Conservation (phyloP, 2,888 invertebrate genomes). For the Elaeidobius kamerunicus region DNA sequence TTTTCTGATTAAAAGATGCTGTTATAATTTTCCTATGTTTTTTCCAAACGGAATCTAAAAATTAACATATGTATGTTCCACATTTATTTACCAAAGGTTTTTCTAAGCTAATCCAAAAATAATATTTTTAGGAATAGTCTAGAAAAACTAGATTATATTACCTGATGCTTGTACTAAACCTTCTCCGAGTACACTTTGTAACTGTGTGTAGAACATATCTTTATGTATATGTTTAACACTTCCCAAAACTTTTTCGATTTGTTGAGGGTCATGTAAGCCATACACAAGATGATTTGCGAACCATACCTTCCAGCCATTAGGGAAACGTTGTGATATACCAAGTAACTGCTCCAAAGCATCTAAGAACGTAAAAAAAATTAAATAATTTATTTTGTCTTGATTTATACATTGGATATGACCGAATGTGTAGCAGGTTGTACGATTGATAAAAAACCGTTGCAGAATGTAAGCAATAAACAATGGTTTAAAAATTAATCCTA, state of each 20-base stretch:
- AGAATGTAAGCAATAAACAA: too few relatives aligned
- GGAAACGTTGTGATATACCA: slow-evolving; percentile 11
- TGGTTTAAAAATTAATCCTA: too few relatives aligned
- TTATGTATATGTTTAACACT: slow-evolving; percentile 10
- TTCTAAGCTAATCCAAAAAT: too few relatives aligned
- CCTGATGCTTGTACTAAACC: slow-evolving; percentile 7
- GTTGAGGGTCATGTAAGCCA: slow-evolving; percentile 10
- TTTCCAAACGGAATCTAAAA: slow-evolving; percentile 58
- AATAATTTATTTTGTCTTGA: too few relatives aligned
- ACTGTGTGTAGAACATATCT: slow-evolving; percentile 8
- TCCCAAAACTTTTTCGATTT: slow-evolving; percentile 19
- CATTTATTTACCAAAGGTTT: too few relatives aligned
- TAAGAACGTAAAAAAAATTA: too few relatives aligned
- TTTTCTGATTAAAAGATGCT: slow-evolving; percentile 62
- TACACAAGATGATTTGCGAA: slow-evolving; percentile 14
- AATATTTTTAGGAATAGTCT: background rate
- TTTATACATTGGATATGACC: too few relatives aligned
- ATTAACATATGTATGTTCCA: too few relatives aligned
- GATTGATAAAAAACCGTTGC: too few relatives aligned
- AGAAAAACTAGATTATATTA: too few relatives aligned
- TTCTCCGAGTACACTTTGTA: slow-evolving; percentile 10
- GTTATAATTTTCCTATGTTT: slow-evolving; percentile 57
- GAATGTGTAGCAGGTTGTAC: too few relatives aligned
- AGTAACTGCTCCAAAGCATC: too few relatives aligned
- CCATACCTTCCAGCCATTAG: slow-evolving; percentile 13